Base-by-base conservation (phyloP, 2,888 invertebrate genomes). In the Leptopilina syphax region DNA sequence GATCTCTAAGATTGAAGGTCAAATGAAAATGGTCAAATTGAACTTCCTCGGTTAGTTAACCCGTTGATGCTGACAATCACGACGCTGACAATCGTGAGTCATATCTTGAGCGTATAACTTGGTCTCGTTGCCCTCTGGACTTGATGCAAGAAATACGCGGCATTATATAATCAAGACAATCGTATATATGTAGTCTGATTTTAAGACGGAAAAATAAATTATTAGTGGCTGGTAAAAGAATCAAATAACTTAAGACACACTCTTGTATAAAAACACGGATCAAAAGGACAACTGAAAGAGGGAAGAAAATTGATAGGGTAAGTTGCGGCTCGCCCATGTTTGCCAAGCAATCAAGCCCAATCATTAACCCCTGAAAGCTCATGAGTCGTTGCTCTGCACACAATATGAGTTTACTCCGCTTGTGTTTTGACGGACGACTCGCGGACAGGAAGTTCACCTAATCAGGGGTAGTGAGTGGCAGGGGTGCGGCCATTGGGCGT, bases 401-500 rank as follows among this genome's bases (percentile, higher is more conserved):
- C 82, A 78, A 77, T 76, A 79, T 79, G 82, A 81, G 81, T 82
- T 82, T 81, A 82, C 79, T 80, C 80, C 81, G 81, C 77, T 78
- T 80, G 73, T 79, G 83, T 81, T 79, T 79, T 76, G 77, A 68
- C 79, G 79, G 81, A 82, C 83, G 87, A 84, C 88, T 90, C 90
- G 90, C 88, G 90, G 89, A 91, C 91, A 91, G 91, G 91, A 91
- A 91, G 91, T 90, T 87, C 86, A 89, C 85, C 90, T 92, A 92
- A 92, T 92, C 92, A 92, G 91, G 90, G 91, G 91, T 92, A 91
- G 92, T 91, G 91, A 92, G 92, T 92, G 91, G 92, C 86, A 92
- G 89, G 92, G 92, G 92, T 86, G 92, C 90, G 92, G 92, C 85
- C 83, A 84, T 68, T n/a, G 84, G 84, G 84, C 85, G 86, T 85